These are phyloP conservation scores for Oncopodura yosiiana DNA, from an alignment of 1,140 invertebrate species.

Conservation along the genomic window DNA sequence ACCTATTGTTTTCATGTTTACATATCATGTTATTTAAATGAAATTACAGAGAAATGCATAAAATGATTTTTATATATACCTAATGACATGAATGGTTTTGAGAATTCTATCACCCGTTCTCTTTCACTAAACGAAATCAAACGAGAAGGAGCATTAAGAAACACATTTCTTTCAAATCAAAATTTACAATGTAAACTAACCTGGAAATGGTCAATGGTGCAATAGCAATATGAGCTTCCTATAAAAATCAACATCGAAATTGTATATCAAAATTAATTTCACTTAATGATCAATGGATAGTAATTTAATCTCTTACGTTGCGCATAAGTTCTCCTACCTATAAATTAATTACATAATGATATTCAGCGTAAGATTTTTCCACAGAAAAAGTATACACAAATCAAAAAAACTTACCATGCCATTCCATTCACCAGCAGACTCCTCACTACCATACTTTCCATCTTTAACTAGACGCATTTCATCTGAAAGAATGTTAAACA, in stretches of 20 bases:
- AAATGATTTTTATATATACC: no score
- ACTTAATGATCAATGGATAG: no score
- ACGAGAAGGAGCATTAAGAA: conserved; percentile 43
- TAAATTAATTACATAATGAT: no score
- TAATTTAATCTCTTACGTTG: no score
- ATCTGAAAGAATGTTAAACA: conserved; percentile 49
- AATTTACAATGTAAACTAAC: no score
- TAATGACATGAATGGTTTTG: conserved; percentile 95
- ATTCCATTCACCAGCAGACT: conserved; percentile 67
- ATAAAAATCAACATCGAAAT: no score
- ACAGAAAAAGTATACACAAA: no score
- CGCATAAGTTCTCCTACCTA: conserved; percentile 34
- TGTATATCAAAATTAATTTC: no score
- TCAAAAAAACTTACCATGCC: conserved; percentile 97
- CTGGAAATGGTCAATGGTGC: conserved; percentile 91
- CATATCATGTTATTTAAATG: no score
- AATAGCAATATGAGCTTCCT: conserved; percentile 95
- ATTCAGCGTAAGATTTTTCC: no score
- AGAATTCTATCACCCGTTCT: conserved; percentile 53
- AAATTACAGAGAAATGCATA: no score
- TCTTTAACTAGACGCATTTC: conserved; percentile 71
- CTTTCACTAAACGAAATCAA: conserved; percentile 40
- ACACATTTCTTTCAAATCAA: conserved; percentile 85
- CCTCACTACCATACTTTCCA: conserved; percentile 70
- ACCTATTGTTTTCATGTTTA: no score